These are phyloP conservation scores for Tichodroma muraria DNA, from an alignment of 2,113 vertebrate species.

Conservation along the genomic window DNA sequence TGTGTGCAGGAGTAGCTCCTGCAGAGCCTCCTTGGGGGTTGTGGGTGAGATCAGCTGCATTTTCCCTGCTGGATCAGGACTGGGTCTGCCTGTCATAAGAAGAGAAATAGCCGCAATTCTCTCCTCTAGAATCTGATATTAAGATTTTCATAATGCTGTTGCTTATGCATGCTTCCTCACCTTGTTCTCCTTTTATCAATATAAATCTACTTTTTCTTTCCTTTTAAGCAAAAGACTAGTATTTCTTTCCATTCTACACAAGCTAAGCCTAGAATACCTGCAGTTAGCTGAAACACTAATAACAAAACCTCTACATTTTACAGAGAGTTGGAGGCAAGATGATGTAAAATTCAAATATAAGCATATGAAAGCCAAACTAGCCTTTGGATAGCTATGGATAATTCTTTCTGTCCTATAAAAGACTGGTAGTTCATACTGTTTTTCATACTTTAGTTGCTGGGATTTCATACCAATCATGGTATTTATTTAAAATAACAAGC, in stretches of 20 bases:
- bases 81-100: not conserved
- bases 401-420: conserved; percentile 30
- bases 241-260: conserved; percentile 21
- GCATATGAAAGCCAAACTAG: conserved; percentile 14
- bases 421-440: conserved; percentile 7
- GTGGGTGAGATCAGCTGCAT: not conserved
- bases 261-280: conserved; percentile 13
- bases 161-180: not conserved
- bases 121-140: not conserved
- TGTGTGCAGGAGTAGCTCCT: not conserved
- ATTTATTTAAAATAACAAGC: conserved; percentile 49
- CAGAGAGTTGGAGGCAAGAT: not conserved
- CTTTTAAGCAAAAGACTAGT: not conserved
- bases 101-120: not conserved
- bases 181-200: not conserved
- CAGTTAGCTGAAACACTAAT: conserved; percentile 28
- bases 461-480: conserved; percentile 2
- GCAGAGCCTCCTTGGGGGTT: not conserved
- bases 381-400: conserved; percentile 35
- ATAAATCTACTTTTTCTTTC: not conserved
- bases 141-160: not conserved
- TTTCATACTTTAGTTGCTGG: conserved; percentile 6
- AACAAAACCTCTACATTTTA: conserved; percentile 9
- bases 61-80: not conserved
- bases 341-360: conserved; percentile 6